Evolutionary conservation across 2,888 invertebrate species (phyloP), one percentile per base, ranked within the genome.

Genomic region (Axea sp.): DNA sequence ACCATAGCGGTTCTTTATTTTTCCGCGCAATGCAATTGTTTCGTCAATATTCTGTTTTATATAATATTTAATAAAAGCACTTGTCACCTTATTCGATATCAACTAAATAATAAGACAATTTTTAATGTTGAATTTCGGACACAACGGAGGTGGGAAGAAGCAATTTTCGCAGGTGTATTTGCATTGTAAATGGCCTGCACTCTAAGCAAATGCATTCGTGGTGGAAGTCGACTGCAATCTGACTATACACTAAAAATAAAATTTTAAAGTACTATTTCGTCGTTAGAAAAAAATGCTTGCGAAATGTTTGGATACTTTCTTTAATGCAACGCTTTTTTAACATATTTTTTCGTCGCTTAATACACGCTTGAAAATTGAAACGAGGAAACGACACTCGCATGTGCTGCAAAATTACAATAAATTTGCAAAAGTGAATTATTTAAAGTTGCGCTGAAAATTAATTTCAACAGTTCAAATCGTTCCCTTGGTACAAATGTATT

Each of bases 121-220:
- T 55, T 55, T 43, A 35, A 59, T 35, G 15, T n/a, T n/a, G n/a
- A n/a, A n/a, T n/a, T n/a, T n/a, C n/a, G n/a, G n/a, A n/a, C n/a
- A n/a, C n/a, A n/a, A n/a, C n/a, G 19, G 49, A 17, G n/a, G 24
- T 33, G 19, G 37, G 19, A 19, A 19, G 17, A 31, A 31, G 47
- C 30, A 39, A 62, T 51, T 62, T 51, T 62, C 49, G 41, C 31
- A 11, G 24, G 11, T 41, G 31, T 51, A 62, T 62, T 62, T 62
- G 49, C 49, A 62, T 51, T 62, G 51, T 51, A 62, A 62, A 62
- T 62, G 14, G 2, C 17, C 8, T 31, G 49, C 37, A 60, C 39
- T 60, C 17, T 22, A 31, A 49, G 62, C 51, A 37, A 62, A 51
- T 24, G 62, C 49, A 43, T 33, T 57, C 57, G 43, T 9, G 24